Percentiles rank a stretch among this genome's conserved stretches.
phyloP scores from a whole-genome alignment of 2,113 vertebrate genomes.

The Gulo gulo region DNA sequence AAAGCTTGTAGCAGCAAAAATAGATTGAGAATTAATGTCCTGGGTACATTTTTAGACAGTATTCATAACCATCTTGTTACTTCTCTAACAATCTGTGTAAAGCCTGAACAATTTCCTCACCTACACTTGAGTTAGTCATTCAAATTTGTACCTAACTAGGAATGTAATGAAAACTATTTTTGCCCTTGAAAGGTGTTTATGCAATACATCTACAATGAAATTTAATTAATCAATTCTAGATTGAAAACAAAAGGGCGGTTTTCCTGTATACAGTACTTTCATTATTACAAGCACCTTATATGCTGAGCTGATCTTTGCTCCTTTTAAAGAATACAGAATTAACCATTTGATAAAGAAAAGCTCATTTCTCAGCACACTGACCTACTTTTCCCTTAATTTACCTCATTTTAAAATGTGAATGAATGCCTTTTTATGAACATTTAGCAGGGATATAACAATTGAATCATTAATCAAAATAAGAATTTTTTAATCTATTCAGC shows the following conservation, averaged over 20 bases:
- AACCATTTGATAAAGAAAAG: slow-evolving; percentile 52
- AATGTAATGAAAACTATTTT: neutral
- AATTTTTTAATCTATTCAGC: slow-evolving; percentile 45
- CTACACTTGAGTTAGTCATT: neutral
- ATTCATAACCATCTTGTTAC: neutral
- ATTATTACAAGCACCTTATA: slow-evolving; percentile 47
- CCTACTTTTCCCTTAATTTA: slow-evolving; percentile 49
- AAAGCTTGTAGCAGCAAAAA: neutral
- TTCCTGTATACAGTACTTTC: slow-evolving; percentile 19
- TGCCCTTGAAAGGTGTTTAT: slow-evolving; percentile 26
- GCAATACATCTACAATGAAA: slow-evolving; percentile 10
- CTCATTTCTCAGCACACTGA: slow-evolving; percentile 42
- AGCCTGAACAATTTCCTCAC: neutral
- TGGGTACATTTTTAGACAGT: accelerated
- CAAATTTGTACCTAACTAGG: neutral
- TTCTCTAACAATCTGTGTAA: neutral
- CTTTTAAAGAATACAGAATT: slow-evolving; percentile 45
- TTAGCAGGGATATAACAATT: slow-evolving; percentile 58
- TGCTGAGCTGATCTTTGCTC: slow-evolving; percentile 48
- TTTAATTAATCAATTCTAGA: slow-evolving; percentile 55
- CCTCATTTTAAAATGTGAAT: slow-evolving; percentile 56
- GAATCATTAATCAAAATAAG: slow-evolving; percentile 64
- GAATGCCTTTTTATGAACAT: slow-evolving; percentile 60
- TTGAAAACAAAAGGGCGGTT: slow-evolving; percentile 53
- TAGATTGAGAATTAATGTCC: neutral